Base-by-base conservation (phyloP, 2,797 vertebrate species). In the Poecilia velifera region DNA sequence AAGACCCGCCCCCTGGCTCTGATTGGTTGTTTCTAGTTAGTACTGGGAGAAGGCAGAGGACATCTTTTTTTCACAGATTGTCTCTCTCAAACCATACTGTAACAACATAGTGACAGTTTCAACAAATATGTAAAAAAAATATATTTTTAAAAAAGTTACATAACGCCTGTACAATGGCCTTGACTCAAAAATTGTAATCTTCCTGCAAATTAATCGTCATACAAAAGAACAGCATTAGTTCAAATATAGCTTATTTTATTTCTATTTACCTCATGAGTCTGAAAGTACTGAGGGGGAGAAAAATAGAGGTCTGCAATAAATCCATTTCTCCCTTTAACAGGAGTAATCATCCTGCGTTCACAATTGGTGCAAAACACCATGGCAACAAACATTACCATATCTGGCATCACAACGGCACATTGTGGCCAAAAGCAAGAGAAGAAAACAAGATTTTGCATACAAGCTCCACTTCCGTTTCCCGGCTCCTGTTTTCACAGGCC, bases 351-450 rank as follows among this genome's bases (percentile, higher is more conserved):
- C 57, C n/a, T 45, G 68, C 5, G 41, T 45, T 43, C 79, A 45
- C 43, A 77, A 68, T 78, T 82, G 64, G 22, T 74, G 55, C 31
- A 47, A 83, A 84, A 57, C 41, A 57, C 78, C 81, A 89, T 88
- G 77, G 87, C 84, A 92, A 87, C 82, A 13, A 71, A 59, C 25
- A 18, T n/a, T 72, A 80, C 75, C 55, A 74, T 46, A 71, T 89
- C 72, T 39, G 36, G 43, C 76, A 68, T 83, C 59, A 39, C 34
- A 39, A 22, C 0, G 3, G 16, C 34, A 25, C 57, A 74, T 39
- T 72, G 79, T 82, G 77, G 12, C 84, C 74, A 62, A 76, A 76
- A 90, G 72, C 22, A 20, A 41, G 20, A 79, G 72, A 75, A 77
- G 43, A 81, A 14, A 20, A 78, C 68, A 45, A 45, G 22, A 45